A percentile compares a stretch with the other conserved stretches of the same genome.
These are phyloP conservation scores for Cephalophus harveyi DNA, from an alignment of 2,113 vertebrate species.

Conservation along the genomic window DNA sequence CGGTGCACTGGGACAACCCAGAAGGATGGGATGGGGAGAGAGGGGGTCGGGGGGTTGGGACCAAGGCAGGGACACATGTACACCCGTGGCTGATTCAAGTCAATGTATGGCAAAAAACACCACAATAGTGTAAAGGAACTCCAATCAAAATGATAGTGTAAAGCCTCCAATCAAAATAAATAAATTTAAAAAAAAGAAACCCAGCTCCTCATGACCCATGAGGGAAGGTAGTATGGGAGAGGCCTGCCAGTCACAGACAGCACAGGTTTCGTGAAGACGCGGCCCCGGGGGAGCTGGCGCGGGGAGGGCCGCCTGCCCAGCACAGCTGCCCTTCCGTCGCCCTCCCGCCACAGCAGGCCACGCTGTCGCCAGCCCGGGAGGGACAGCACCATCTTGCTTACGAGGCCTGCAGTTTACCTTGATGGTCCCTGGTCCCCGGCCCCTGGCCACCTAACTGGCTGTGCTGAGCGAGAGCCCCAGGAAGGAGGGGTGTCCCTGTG, in stretches of 20 bases:
- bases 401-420: neutral
- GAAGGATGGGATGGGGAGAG: neutral
- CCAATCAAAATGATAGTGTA: no score
- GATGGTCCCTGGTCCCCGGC: neutral
- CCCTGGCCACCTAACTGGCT: neutral
- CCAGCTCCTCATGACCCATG: neutral
- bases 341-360: neutral
- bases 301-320: neutral
- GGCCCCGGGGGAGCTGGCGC: neutral
- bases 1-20: neutral
- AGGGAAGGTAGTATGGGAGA: neutral
- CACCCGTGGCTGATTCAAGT: neutral
- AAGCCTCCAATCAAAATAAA: neutral
- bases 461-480: neutral
- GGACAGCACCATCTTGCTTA: neutral
- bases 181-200: neutral
- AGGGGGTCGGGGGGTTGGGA: neutral
- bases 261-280: neutral
- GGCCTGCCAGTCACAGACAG: neutral
- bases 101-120: neutral
- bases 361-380: neutral
- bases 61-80: rapidly evolving
- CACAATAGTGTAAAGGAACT: neutral
- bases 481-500: neutral
- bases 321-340: neutral